Conservation (phyloP, 2,797 vertebrate genomes). For the Gallinago solitaria region DNA sequence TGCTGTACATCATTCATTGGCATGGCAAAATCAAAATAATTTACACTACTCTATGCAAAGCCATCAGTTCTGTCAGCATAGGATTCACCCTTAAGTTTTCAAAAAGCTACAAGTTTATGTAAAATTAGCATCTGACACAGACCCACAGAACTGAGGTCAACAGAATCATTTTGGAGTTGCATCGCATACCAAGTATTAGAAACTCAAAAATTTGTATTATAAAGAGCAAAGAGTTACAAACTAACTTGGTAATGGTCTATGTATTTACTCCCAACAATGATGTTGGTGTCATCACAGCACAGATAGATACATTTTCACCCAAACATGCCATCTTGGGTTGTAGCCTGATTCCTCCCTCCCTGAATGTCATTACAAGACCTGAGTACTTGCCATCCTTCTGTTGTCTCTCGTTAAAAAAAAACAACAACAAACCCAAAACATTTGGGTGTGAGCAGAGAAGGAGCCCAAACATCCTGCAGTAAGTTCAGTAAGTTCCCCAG, state of each 20-base stretch:
- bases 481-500: neutral
- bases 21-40: neutral
- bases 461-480: neutral
- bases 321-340: neutral
- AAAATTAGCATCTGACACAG: neutral
- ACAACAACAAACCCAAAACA: neutral
- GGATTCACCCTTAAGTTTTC: neutral
- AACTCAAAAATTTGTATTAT: neutral
- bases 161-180: neutral
- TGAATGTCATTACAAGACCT: neutral
- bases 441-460: accelerated
- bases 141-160: neutral
- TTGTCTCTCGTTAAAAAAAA: neutral
- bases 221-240: neutral
- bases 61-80: neutral
- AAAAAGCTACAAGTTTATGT: neutral
- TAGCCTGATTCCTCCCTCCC: neutral
- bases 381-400: neutral
- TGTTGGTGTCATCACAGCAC: neutral
- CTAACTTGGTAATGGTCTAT: neutral
- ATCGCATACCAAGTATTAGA: neutral
- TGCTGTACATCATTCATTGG: neutral
- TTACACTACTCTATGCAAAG: neutral
- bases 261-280: neutral
- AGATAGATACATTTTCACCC: neutral